These are phyloP conservation scores for Sinocyclocheilus anshuiensis DNA, from an alignment of 2,113 vertebrate genomes.

Conservation along the genomic window DNA sequence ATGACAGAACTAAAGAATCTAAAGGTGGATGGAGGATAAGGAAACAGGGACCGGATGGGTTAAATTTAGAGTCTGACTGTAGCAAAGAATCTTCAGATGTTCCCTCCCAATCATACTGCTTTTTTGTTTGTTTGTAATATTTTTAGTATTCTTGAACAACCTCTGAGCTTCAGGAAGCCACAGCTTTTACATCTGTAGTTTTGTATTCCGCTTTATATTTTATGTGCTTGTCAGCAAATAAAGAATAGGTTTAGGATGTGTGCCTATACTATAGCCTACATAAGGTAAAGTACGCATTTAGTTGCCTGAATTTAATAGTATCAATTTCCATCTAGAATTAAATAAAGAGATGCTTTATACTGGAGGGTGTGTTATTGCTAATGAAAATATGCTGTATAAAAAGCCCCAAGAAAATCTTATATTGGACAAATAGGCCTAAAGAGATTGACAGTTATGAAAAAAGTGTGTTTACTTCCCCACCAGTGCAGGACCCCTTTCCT, in stretches of 20 bases:
- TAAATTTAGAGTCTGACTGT: constrained; percentile 71
- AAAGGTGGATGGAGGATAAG: constrained; percentile 38
- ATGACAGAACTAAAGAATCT: constrained; percentile 67
- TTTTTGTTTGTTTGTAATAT: background rate
- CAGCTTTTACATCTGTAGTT: background rate
- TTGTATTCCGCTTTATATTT: background rate
- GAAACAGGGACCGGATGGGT: constrained; percentile 14
- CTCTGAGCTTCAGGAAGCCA: background rate
- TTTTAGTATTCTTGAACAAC: background rate
- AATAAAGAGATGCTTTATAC: background rate
- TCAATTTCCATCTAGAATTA: background rate
- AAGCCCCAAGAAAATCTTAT: background rate
- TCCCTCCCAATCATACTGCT: constrained; percentile 23
- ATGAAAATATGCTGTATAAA: background rate
- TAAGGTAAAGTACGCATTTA: background rate
- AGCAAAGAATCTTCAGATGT: constrained; percentile 50
- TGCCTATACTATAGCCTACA: background rate
- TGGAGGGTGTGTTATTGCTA: background rate
- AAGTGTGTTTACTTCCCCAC: constrained; percentile 54
- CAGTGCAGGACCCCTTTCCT: background rate
- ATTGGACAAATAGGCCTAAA: constrained; percentile 29
- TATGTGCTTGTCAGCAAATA: background rate
- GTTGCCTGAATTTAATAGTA: background rate
- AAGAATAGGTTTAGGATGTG: background rate
- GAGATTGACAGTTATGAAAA: constrained; percentile 57